phyloP scores from a whole-genome alignment of 2,888 invertebrate species.

The Calameuta idolon region DNA sequence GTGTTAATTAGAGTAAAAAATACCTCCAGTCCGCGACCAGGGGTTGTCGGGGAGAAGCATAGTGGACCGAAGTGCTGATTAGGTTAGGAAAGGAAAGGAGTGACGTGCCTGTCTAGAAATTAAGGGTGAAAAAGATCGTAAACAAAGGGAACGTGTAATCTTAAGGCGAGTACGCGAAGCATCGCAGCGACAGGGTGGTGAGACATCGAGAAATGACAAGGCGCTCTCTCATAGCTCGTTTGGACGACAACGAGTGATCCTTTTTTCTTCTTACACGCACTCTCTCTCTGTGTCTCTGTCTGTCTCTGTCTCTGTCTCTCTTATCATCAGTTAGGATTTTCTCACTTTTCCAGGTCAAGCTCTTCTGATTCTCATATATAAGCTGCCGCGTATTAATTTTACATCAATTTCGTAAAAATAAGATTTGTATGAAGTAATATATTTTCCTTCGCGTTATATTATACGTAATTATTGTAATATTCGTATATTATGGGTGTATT shows the following conservation, averaged over 20 bases:
- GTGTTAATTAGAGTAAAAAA: slow-evolving; percentile 33
- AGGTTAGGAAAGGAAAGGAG: neutral
- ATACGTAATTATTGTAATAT: neutral
- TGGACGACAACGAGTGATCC: no score
- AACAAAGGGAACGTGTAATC: neutral
- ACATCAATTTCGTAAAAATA: neutral
- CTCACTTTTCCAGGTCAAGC: neutral
- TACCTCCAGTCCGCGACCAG: neutral
- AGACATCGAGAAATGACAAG: no score
- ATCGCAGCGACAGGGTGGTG: no score
- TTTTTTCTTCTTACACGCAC: neutral
- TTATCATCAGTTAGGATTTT: neutral
- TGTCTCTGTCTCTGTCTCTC: no score
- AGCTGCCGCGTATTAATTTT: neutral
- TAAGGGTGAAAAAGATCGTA: neutral
- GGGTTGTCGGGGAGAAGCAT: neutral
- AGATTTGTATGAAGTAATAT: neutral
- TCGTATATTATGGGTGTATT: neutral
- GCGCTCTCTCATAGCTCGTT: no score
- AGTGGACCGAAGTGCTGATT: slow-evolving; percentile 12
- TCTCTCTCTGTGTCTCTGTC: no score
- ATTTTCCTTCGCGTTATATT: neutral
- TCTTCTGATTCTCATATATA: neutral
- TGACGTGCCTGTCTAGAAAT: neutral
- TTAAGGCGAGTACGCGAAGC: neutral